Conservation (phyloP, 2,113 vertebrate genomes). For the Siphamia tubifer region DNA sequence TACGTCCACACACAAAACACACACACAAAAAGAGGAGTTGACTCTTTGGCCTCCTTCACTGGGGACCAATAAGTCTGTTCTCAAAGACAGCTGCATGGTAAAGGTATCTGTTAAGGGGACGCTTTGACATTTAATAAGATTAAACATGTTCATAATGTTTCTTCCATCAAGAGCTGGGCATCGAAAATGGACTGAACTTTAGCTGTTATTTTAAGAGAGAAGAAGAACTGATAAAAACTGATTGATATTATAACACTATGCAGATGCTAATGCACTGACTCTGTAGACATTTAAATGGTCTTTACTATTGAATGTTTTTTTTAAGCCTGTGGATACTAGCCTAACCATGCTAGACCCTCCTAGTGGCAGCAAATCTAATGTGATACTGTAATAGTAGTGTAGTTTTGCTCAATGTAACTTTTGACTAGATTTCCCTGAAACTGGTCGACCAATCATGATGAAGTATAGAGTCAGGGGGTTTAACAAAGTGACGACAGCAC, state of each 20-base stretch:
- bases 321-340: too few relatives aligned
- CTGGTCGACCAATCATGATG: too few relatives aligned
- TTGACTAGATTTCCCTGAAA: too few relatives aligned
- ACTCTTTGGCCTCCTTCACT: constrained; percentile 20
- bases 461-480: too few relatives aligned
- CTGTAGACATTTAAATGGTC: too few relatives aligned
- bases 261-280: too few relatives aligned
- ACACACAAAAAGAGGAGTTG: not conserved
- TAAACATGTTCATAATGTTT: constrained; percentile 38
- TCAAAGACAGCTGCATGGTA: constrained; percentile 53
- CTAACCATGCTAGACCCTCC: too few relatives aligned
- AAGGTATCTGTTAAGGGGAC: constrained; percentile 44
- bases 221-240: not conserved
- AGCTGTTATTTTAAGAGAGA: not conserved
- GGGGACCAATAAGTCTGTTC: constrained; percentile 40
- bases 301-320: too few relatives aligned
- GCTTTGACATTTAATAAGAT: constrained; percentile 34
- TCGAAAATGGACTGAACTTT: not conserved
- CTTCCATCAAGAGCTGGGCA: constrained; percentile 8
- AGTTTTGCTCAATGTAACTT: too few relatives aligned
- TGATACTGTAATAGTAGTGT: too few relatives aligned
- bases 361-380: too few relatives aligned
- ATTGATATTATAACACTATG: not conserved
- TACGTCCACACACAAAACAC: constrained; percentile 23
- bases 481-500: too few relatives aligned